A percentile compares a stretch with the other conserved stretches of the same genome.
Conservation (phyloP, 1,140 invertebrate species). For the Drosophila littoralis region DNA sequence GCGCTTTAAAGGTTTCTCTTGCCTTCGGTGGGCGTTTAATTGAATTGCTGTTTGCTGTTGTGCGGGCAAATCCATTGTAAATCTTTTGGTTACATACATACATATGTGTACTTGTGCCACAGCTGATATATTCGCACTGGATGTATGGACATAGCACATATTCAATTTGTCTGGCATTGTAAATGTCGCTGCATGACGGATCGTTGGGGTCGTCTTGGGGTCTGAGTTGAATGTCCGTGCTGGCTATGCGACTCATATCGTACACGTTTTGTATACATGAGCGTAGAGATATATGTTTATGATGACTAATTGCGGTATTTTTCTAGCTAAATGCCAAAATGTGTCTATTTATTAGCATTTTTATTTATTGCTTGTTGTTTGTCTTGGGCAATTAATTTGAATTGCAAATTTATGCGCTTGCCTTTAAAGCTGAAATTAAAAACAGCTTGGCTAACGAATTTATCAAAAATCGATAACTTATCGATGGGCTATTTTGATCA, state of each 20-base stretch:
- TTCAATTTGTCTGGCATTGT: conserved; percentile 76
- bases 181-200: conserved; percentile 78
- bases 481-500: conserved; percentile 2
- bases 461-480: background rate
- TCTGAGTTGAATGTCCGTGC: conserved; percentile 72
- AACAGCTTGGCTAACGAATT: background rate
- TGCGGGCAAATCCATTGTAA: conserved; percentile 76
- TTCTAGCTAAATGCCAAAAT: conserved; percentile 76
- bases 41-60: conserved; percentile 66
- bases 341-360: conserved; percentile 64
- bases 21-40: conserved; percentile 75
- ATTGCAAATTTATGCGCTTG: conserved; percentile 58
- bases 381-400: conserved; percentile 61
- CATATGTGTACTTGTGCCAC: conserved; percentile 46
- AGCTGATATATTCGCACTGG: conserved; percentile 64
- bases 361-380: conserved; percentile 49
- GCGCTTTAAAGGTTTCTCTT: conserved; percentile 66
- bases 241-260: conserved; percentile 17
- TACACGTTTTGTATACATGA: conserved; percentile 17
- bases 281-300: conserved; percentile 37
- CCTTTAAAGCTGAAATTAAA: conserved; percentile 32
- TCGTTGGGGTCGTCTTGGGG: conserved; percentile 69
- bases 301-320: conserved; percentile 76
- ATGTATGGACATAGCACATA: conserved; percentile 44
- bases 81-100: conserved; percentile 57